Evolutionary conservation across 1,140 invertebrate species (phyloP).

Genomic region (Drosophila azteca): DNA sequence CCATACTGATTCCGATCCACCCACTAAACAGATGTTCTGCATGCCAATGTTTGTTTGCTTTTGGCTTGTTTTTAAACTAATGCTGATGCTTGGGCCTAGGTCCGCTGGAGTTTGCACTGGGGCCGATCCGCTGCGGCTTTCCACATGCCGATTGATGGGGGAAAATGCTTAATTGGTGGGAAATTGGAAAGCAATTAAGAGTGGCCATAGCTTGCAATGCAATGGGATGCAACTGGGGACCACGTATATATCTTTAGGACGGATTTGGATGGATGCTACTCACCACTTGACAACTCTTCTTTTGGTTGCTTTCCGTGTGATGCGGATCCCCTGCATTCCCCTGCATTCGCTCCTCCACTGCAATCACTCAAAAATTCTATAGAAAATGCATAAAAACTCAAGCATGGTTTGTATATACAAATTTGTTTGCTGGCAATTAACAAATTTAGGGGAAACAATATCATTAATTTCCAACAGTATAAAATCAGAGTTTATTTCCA

Average conservation of each 20-base stretch:
- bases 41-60: slow-evolving; percentile 70
- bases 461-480: slow-evolving; percentile 80
- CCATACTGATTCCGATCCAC: background rate
- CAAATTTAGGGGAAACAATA: slow-evolving; percentile 81
- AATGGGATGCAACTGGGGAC: too few species aligned
- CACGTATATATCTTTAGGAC: too few species aligned
- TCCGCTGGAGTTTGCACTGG: slow-evolving; percentile 37
- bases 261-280: background rate
- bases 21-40: slow-evolving; percentile 67
- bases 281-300: slow-evolving; percentile 13
- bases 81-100: slow-evolving; percentile 54
- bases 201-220: background rate
- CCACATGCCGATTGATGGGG: slow-evolving; percentile 26
- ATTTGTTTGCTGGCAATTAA: slow-evolving; percentile 81
- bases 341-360: slow-evolving; percentile 26
- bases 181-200: slow-evolving; percentile 37
- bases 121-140: slow-evolving; percentile 46
- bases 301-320: background rate
- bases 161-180: slow-evolving; percentile 48
- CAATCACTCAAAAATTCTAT: slow-evolving; percentile 77
- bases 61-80: slow-evolving; percentile 70
- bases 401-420: slow-evolving; percentile 78
- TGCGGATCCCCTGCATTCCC: too few species aligned
- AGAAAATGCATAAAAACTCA: slow-evolving; percentile 78
- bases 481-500: slow-evolving; percentile 81